Conservation (phyloP, 2,888 invertebrate species). For the Graphium colonna region DNA sequence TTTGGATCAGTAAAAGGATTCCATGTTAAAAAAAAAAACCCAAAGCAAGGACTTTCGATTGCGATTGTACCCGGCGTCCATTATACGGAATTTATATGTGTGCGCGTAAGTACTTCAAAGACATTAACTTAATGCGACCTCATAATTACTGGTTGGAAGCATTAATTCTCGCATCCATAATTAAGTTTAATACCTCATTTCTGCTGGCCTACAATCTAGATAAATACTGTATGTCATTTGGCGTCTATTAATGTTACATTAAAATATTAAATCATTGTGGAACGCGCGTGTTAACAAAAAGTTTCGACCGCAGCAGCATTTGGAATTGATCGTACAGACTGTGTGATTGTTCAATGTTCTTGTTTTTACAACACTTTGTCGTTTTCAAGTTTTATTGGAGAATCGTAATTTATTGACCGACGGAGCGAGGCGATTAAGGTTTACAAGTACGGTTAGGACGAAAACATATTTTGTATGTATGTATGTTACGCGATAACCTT, state of each 20-base stretch:
- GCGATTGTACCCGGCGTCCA: constrained; percentile 36
- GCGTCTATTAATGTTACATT: constrained; percentile 65
- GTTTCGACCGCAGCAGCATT: constrained; percentile 8
- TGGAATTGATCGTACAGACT: constrained; percentile 7
- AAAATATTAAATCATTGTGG: constrained; percentile 56
- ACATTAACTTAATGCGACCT: constrained; percentile 78
- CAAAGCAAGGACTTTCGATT: constrained; percentile 29
- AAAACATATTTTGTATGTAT: too few relatives aligned
- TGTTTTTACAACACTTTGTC: too few relatives aligned
- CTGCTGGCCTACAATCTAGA: constrained; percentile 74
- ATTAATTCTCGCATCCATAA: constrained; percentile 79
- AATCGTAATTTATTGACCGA: too few relatives aligned
- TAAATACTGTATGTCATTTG: constrained; percentile 68
- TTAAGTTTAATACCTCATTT: constrained; percentile 77
- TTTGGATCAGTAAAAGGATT: not conserved
- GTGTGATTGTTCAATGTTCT: too few relatives aligned
- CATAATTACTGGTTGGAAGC: constrained; percentile 75
- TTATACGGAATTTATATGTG: constrained; percentile 37
- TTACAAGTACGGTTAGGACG: too few relatives aligned
- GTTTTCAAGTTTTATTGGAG: too few relatives aligned
- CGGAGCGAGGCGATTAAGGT: too few relatives aligned
- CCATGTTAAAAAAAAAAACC: not conserved
- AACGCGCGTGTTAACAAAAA: constrained; percentile 27
- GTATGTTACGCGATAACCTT: too few relatives aligned
- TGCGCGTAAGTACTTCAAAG: constrained; percentile 54